phyloP scores from a whole-genome alignment of 2,888 invertebrate genomes.

The Dimorphilus gyrociliatus region DNA sequence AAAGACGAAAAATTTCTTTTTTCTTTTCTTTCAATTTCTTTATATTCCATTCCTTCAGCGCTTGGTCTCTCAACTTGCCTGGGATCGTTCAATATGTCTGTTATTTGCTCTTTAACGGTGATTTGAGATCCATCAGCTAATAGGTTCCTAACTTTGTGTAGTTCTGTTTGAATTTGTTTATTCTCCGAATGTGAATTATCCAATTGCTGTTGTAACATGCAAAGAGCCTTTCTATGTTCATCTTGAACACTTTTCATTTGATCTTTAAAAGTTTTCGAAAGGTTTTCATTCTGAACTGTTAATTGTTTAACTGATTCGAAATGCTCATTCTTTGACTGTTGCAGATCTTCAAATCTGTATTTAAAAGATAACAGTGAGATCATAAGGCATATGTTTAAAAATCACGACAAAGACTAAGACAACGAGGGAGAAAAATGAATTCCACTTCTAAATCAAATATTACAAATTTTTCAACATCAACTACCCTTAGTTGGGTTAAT shows the following conservation, averaged over 20 bases:
- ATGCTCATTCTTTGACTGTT: no score
- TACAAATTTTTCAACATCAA: no score
- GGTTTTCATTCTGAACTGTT: slow-evolving; percentile 23
- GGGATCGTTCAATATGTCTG: slow-evolving; percentile 8
- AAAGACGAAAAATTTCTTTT: not conserved
- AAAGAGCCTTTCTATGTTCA: slow-evolving; percentile 29
- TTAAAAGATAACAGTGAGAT: no score
- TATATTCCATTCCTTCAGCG: not conserved
- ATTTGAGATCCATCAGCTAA: no score
- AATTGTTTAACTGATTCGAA: slow-evolving; percentile 25
- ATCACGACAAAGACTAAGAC: no score
- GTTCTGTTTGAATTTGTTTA: slow-evolving; percentile 24
- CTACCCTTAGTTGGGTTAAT: no score
- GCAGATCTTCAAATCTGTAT: no score
- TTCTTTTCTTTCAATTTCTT: not conserved
- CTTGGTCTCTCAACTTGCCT: slow-evolving; percentile 16
- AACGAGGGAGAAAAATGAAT: no score
- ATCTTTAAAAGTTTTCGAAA: slow-evolving; percentile 32
- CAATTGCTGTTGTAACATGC: slow-evolving; percentile 36
- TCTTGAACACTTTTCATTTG: slow-evolving; percentile 39
- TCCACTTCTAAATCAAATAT: no score
- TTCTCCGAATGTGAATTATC: slow-evolving; percentile 34
- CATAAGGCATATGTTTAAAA: no score
- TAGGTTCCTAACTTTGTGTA: slow-evolving; percentile 14
- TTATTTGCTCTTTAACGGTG: not conserved